A percentile compares a stretch with the other conserved stretches of the same genome.
phyloP scores from a whole-genome alignment of 1,140 invertebrate genomes.

The Caenorhabditis briggsae region DNA sequence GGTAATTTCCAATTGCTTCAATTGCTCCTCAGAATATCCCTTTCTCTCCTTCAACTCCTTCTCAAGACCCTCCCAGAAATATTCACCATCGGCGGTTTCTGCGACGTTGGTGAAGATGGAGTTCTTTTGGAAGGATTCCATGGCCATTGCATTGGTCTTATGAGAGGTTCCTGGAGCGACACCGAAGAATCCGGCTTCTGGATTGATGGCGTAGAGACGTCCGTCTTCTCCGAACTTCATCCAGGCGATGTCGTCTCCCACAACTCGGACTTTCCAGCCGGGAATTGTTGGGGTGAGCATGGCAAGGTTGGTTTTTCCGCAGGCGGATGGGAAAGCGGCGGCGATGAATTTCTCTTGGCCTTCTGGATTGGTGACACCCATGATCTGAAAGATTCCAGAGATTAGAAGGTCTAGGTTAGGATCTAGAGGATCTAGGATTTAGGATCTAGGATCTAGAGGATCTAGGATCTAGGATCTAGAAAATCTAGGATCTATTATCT shows the following conservation, averaged over 20 bases:
- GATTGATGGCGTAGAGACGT: conserved; percentile 60
- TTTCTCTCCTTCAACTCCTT: conserved; percentile 55
- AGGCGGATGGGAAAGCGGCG: conserved; percentile 56
- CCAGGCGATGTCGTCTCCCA: conserved; percentile 64
- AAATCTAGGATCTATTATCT: too few species aligned
- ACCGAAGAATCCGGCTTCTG: conserved; percentile 62
- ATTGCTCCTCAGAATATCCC: conserved; percentile 32
- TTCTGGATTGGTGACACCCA: conserved; percentile 56
- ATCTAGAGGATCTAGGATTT: too few species aligned
- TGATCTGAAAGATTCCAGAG: conserved; percentile 16
- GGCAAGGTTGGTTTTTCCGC: conserved; percentile 60
- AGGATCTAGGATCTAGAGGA: too few species aligned
- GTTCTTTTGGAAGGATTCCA: conserved; percentile 30
- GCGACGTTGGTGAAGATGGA: conserved; percentile 59
- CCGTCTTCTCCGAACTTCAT: conserved; percentile 58
- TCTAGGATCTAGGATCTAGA: too few species aligned
- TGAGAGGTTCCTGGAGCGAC: conserved; percentile 42
- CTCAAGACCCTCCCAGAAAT: conserved; percentile 62
- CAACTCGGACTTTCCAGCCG: conserved; percentile 57
- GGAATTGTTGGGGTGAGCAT: conserved; percentile 57
- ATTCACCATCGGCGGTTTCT: conserved; percentile 56
- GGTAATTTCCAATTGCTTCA: conserved; percentile 56
- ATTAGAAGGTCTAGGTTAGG: neutral
- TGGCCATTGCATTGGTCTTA: conserved; percentile 37
- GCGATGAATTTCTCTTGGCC: conserved; percentile 61